Base-by-base conservation (phyloP, 2,113 vertebrate species). In the Steatornis caripensis region DNA sequence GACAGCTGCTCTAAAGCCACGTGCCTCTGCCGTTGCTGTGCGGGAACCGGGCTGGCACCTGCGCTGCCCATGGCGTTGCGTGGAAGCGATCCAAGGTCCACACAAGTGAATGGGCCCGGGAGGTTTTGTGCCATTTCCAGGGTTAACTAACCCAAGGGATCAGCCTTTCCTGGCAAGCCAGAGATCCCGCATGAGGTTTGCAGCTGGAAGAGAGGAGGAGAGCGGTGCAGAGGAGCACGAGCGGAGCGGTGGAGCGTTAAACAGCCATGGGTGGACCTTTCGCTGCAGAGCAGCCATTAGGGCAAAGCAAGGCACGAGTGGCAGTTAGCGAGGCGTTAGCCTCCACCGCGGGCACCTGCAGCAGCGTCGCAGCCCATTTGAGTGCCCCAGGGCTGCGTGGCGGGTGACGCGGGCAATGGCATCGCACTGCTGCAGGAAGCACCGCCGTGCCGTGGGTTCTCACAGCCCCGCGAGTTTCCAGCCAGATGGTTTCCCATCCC, bases 211-310 rank as follows among this genome's bases (percentile, higher is more conserved):
- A 48, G 15, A 11, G n/a, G 30, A 27, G 21, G 12, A 45, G 11
- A 34, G 55, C 2, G 2, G 19, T 19, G 27, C 2, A 3, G 55
- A 30, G 37, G 46, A 71, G 45, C 1, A 1, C 1, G 1, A 71
- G 55, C 1, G 3, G 23, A 49, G 30, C 0, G 3, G 17, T 34
- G 11, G 29, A 39, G 14, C 36, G 10, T 49, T 10, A 36, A 26
- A 60, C 53, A 87, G 36, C 54, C 45, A 2, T 24, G 11, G 61
- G 11, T 39, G n/a, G 21, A 16, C 17, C 15, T 3, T 2, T 53
- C n/a, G 37, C 20, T 72, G 24, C 32, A 43, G 81, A 53, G 37
- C 20, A 61, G 55, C 30, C 30, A n/a, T 19, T 2, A 1, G 36
- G 45, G 20, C 30, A 66, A n/a, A 57, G 60, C 49, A 37, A 34